phyloP scores from a whole-genome alignment of 2,888 invertebrate genomes.

The Agelastica alni region DNA sequence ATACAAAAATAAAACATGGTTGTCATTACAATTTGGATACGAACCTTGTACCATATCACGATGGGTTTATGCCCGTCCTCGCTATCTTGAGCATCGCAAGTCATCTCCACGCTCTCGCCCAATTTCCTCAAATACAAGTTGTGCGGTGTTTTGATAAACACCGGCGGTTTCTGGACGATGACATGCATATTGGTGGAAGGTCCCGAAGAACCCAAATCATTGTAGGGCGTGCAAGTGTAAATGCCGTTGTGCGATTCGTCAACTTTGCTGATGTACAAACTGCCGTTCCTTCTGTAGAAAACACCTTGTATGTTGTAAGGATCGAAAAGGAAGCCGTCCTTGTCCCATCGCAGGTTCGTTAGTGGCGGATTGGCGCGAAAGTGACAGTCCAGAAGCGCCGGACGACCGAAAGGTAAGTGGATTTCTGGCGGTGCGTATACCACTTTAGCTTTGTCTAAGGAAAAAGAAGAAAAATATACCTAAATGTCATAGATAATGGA shows the following conservation, averaged over 20 bases:
- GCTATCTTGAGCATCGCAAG: constrained; percentile 78
- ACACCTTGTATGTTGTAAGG: constrained; percentile 88
- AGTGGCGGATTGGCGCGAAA: constrained; percentile 91
- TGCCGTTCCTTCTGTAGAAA: constrained; percentile 74
- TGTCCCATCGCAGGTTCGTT: constrained; percentile 89
- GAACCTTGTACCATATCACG: constrained; percentile 71
- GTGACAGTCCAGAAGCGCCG: constrained; percentile 86
- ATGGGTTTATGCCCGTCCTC: constrained; percentile 67
- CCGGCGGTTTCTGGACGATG: constrained; percentile 82
- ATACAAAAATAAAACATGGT: too few species aligned
- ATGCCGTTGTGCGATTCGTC: constrained; percentile 82
- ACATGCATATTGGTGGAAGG: constrained; percentile 84
- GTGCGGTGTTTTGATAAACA: constrained; percentile 79
- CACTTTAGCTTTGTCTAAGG: constrained; percentile 86
- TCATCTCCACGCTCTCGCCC: constrained; percentile 79
- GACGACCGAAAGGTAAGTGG: constrained; percentile 80
- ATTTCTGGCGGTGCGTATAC: constrained; percentile 85
- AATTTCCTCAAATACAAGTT: constrained; percentile 82
- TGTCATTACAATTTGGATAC: too few species aligned
- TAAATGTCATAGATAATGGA: too few species aligned
- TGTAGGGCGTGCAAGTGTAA: constrained; percentile 91
- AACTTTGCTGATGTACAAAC: constrained; percentile 74
- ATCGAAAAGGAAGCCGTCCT: constrained; percentile 88
- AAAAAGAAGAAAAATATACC: too few species aligned
- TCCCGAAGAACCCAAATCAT: constrained; percentile 83